A percentile compares a stretch with the other conserved stretches of the same genome.
These are phyloP conservation scores for Colletes latitarsis DNA, from an alignment of 1,140 invertebrate genomes.

Conservation along the genomic window DNA sequence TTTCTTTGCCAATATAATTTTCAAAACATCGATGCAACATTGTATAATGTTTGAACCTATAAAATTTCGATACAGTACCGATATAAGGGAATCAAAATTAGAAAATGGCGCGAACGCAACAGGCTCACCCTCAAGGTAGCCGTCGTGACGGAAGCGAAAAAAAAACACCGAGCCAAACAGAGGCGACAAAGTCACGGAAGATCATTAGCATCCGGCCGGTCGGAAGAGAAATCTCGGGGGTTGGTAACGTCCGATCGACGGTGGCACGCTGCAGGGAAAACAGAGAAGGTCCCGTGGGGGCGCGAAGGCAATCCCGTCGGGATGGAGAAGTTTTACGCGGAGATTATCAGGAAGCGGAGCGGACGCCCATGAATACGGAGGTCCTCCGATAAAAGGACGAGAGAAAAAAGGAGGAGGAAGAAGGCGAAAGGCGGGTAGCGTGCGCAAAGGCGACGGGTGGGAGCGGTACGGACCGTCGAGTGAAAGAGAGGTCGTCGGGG, in stretches of 20 bases:
- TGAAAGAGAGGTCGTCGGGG: conserved; percentile 42
- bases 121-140: too few species aligned
- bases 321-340: conserved; percentile 67
- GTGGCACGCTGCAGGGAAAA: conserved; percentile 47
- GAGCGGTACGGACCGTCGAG: conserved; percentile 20
- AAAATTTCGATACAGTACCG: too few species aligned
- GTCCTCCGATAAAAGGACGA: conserved; percentile 68
- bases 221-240: conserved; percentile 21
- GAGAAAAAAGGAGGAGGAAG: conserved; percentile 42
- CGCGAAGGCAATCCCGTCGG: conserved; percentile 67
- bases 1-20: too few species aligned
- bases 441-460: not conserved
- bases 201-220: conserved; percentile 43
- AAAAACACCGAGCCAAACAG: not conserved
- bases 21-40: too few species aligned
- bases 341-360: conserved; percentile 72
- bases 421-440: conserved; percentile 24
- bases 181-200: conserved; percentile 6
- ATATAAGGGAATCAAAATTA: too few species aligned
- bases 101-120: too few species aligned
- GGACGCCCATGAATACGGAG: conserved; percentile 72
- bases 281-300: conserved; percentile 56
- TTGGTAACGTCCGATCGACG: conserved; percentile 37
- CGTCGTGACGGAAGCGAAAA: too few species aligned
- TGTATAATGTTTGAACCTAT: too few species aligned